Conservation (phyloP, 2,888 invertebrate genomes). For the Rhingia campestris region DNA sequence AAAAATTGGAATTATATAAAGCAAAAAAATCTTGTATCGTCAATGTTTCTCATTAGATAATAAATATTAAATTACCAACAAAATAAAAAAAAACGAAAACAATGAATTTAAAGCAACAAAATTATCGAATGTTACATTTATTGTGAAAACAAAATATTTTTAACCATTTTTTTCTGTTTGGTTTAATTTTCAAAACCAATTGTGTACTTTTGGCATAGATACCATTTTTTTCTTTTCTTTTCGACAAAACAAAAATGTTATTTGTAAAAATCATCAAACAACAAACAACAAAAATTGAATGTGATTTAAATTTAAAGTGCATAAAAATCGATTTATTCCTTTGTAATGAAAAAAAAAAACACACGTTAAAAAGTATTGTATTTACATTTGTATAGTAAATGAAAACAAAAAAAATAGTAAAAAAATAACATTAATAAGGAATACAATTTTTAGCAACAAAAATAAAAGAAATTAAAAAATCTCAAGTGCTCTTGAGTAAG, state of each 20-base stretch:
- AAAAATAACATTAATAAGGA: constrained; percentile 48
- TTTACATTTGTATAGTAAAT: constrained; percentile 73
- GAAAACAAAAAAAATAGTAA: constrained; percentile 53
- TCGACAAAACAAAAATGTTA: constrained; percentile 52
- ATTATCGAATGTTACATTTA: constrained; percentile 68
- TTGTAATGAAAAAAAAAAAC: constrained; percentile 60
- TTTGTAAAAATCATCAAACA: constrained; percentile 66
- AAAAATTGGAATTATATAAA: constrained; percentile 53
- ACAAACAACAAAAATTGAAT: constrained; percentile 69
- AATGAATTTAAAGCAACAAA: constrained; percentile 68
- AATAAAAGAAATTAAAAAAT: constrained; percentile 38
- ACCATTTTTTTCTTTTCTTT: constrained; percentile 59
- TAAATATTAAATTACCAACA: constrained; percentile 41
- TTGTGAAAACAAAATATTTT: constrained; percentile 28
- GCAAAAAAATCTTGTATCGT: constrained; percentile 55
- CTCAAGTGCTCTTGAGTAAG: constrained; percentile 56
- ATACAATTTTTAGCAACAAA: constrained; percentile 67
- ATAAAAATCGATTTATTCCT: constrained; percentile 63
- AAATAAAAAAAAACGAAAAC: constrained; percentile 61
- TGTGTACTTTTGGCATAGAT: constrained; percentile 28
- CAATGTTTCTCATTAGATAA: constrained; percentile 66
- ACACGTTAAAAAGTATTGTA: constrained; percentile 67
- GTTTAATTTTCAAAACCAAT: constrained; percentile 6
- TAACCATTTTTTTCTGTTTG: constrained; percentile 24
- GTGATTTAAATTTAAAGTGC: constrained; percentile 73